These are phyloP conservation scores for Eurosta solidaginis DNA, from an alignment of 1,140 invertebrate genomes.

Conservation along the genomic window DNA sequence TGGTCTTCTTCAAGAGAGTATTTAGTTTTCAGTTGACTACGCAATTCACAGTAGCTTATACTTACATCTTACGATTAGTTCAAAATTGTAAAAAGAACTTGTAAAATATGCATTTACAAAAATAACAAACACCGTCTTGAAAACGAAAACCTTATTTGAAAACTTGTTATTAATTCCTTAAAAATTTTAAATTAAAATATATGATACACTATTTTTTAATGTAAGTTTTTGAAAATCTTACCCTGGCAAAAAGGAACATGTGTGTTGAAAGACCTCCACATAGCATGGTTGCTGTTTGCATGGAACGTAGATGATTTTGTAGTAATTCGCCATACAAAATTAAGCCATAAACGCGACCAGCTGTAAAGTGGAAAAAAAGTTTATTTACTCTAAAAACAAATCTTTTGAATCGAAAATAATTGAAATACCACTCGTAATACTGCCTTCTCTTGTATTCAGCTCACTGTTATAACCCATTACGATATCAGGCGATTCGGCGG, in stretches of 20 bases:
- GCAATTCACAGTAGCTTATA: no score
- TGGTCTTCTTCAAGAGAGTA: no score
- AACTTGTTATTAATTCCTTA: not conserved
- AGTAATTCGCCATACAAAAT: slow-evolving; percentile 52
- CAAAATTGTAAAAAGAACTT: no score
- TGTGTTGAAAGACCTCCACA: slow-evolving; percentile 52
- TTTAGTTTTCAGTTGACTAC: no score
- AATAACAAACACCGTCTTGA: no score
- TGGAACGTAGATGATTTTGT: slow-evolving; percentile 47
- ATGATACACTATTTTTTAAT: not conserved
- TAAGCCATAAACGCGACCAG: slow-evolving; percentile 44
- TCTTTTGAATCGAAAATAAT: no score
- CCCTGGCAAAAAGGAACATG: slow-evolving; percentile 54
- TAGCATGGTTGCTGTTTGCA: slow-evolving; percentile 49
- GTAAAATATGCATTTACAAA: no score
- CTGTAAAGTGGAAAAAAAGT: not conserved
- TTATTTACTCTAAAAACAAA: no score
- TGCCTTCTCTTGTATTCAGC: slow-evolving; percentile 48
- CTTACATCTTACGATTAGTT: no score
- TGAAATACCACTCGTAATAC: slow-evolving; percentile 41
- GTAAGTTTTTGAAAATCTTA: slow-evolving; percentile 30
- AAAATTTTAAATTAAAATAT: not conserved
- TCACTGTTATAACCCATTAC: slow-evolving; percentile 47
- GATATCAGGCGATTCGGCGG: slow-evolving; percentile 48
- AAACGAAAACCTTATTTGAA: no score